Base-by-base conservation (phyloP, 2,888 invertebrate species). In the Perizoma flavofasciatum region DNA sequence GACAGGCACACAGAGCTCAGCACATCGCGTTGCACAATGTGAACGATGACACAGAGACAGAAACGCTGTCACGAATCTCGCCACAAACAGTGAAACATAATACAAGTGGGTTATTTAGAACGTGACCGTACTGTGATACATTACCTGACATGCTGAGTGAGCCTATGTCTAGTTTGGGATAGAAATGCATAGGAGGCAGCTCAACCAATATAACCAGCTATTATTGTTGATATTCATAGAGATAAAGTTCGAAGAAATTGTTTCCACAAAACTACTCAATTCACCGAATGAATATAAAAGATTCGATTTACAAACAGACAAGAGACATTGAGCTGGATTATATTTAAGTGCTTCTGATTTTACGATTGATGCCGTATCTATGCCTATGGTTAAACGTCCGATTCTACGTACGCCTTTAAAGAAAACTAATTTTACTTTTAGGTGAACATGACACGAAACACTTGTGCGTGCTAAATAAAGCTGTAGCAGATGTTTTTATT, bases 71-170 rank as follows among this genome's bases (percentile, higher is more conserved):
- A 84, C 82, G 82, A 84, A 76, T 75, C 76, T 78, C 77, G 76
- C 76, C 78, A 85, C 82, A 82, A 78, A 81, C 73, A 73, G 77
- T 79, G 86, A 83, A 86, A 86, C 82, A 81, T 83, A 83, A 85
- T 85, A 84, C 85, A 81, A 79, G 75, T 79, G 73, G 79, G 81
- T 78, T 87, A 88, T 87, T 86, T 81, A 82, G 88, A 86, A 87
- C 88, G 87, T 86, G 86, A 87, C 88, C 78, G 75, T 75, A 74
- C 76, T 69, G 77, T 77, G 79, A 82, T 78, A 82, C 77, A 79
- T 82, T 81, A 77, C 77, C 74, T 69, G 73, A 71, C 74, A 76
- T 70, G 74, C 69, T 70, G 63, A 74, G 72, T 76, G 71, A 68
- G 66, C 75, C 43, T 74, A 70, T 67, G 59, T 67, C 72, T 70